A percentile compares a stretch with the other conserved stretches of the same genome.
Conservation (phyloP, 2,113 vertebrate species). For the Callipepla californica region DNA sequence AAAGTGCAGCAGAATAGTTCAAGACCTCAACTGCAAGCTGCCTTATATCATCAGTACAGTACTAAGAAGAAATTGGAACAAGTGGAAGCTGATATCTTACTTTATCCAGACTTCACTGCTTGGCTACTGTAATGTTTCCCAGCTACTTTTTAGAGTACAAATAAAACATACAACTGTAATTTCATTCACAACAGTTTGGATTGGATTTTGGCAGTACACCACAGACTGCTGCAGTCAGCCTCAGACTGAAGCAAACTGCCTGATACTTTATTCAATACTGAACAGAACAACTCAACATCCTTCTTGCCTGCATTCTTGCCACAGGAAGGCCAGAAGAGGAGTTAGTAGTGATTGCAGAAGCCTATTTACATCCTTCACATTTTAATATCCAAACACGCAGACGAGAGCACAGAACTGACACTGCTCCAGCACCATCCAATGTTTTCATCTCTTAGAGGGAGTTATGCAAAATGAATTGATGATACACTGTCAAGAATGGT, state of each 20-base stretch:
- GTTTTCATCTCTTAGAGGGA: background rate
- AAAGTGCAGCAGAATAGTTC: background rate
- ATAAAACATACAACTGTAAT: background rate
- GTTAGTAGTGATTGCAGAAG: background rate
- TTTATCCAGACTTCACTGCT: conserved; percentile 3
- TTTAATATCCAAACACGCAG: background rate
- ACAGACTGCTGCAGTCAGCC: background rate
- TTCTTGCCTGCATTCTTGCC: background rate
- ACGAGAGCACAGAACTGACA: background rate
- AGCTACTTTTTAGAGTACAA: conserved; percentile 28
- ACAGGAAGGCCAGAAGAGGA: background rate
- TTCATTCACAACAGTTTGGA: conserved; percentile 35
- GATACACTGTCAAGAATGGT: background rate
- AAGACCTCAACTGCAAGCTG: background rate
- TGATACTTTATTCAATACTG: background rate
- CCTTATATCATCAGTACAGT: background rate
- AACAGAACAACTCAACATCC: background rate
- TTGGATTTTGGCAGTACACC: conserved; percentile 47
- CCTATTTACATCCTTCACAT: background rate
- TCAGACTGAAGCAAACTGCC: background rate
- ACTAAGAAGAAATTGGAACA: conserved; percentile 6
- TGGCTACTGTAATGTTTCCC: conserved; percentile 44
- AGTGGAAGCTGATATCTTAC: background rate
- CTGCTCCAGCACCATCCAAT: background rate
- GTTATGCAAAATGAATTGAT: background rate